A percentile compares a stretch with the other conserved stretches of the same genome.
phyloP scores from a whole-genome alignment of 2,797 vertebrate genomes.

The Tiaroga cobitis region DNA sequence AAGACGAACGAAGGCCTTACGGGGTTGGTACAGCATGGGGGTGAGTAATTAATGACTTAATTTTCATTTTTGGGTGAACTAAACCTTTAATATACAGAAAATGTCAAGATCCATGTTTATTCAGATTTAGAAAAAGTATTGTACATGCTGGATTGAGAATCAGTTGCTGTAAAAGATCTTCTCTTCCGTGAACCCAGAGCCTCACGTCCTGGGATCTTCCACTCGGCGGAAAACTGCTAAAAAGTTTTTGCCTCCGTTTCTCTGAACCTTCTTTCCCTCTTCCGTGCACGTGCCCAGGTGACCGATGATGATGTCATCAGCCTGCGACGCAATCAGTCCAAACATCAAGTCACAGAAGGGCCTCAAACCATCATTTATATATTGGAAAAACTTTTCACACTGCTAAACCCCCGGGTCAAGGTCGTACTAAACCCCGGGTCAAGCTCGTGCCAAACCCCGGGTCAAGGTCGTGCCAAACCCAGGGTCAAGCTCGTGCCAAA shows the following conservation, averaged over 20 bases:
- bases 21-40: no score
- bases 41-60: no score
- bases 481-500: no score
- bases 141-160: no score
- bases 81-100: conserved; percentile 11
- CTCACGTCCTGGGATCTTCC: conserved; percentile 68
- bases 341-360: no score
- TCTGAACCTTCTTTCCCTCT: conserved; percentile 91
- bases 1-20: no score
- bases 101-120: neutral
- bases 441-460: no score
- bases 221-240: conserved; percentile 86
- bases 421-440: no score
- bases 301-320: conserved; percentile 79
- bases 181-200: neutral
- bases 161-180: no score
- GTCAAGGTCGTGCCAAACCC: no score
- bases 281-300: conserved; percentile 88
- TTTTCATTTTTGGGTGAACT: no score
- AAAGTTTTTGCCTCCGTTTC: conserved; percentile 88
- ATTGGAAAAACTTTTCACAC: neutral
- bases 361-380: neutral
- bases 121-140: neutral
- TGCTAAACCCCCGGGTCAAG: no score
- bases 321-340: conserved; percentile 67